phyloP scores from a whole-genome alignment of 2,113 vertebrate genomes.

The Dendrocopos noguchii region DNA sequence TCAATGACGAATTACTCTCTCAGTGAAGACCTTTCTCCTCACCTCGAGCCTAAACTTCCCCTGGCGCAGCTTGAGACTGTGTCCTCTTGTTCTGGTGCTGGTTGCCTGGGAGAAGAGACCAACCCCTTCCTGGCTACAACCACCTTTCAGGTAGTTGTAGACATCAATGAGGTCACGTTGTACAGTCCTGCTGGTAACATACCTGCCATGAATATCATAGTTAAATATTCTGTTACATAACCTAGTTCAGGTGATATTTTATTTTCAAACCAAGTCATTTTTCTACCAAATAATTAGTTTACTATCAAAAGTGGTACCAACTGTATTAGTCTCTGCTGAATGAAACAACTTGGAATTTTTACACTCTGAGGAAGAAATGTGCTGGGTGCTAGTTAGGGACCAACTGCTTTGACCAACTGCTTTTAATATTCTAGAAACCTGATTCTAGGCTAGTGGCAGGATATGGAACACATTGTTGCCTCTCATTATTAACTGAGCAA shows the following conservation, averaged over 20 bases:
- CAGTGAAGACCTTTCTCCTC: no score
- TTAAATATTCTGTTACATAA: constrained; percentile 19
- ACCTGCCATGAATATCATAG: background rate
- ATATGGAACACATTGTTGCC: background rate
- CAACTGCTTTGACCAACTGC: constrained; percentile 12
- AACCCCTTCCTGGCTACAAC: no score
- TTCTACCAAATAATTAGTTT: background rate
- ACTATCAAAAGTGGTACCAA: background rate
- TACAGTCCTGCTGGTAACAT: background rate
- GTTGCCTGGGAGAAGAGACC: no score
- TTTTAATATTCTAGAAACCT: constrained; percentile 16
- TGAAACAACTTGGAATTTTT: constrained; percentile 4
- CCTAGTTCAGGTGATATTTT: constrained; percentile 1
- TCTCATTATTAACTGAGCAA: background rate
- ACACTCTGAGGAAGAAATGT: constrained; percentile 2
- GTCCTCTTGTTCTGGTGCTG: no score
- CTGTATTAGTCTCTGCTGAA: constrained; percentile 18
- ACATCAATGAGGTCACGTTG: background rate
- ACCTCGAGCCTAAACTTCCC: no score
- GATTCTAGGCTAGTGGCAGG: background rate
- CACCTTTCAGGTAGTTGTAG: no score
- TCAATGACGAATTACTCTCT: no score
- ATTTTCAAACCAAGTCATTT: background rate
- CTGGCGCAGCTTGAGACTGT: no score
- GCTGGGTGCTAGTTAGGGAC: constrained; percentile 1